Evolutionary conservation across 2,113 vertebrate genomes (phyloP).

Genomic region (Odocoileus hemionus): DNA sequence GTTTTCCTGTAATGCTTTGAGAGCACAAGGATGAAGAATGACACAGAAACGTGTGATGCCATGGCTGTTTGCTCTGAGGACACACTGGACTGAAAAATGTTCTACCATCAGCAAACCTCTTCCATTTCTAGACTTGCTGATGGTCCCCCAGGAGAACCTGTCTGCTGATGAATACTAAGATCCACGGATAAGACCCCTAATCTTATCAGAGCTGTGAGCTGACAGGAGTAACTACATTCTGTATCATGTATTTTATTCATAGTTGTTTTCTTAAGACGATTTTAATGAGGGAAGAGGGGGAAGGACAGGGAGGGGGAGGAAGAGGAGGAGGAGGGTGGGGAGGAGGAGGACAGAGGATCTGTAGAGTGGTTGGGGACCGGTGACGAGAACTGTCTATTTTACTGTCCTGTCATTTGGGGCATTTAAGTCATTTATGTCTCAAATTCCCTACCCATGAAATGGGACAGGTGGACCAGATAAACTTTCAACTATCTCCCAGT

Average conservation of each 20-base stretch:
- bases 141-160: neutral
- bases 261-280: neutral
- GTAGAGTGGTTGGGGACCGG: fast-evolving
- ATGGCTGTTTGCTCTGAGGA: neutral
- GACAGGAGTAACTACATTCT: no score
- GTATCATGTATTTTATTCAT: neutral
- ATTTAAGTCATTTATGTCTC: neutral
- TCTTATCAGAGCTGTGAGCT: neutral
- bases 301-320: neutral
- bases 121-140: neutral
- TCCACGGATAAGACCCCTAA: neutral
- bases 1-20: neutral
- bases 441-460: neutral
- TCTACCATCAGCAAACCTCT: neutral
- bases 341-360: neutral
- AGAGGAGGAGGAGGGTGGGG: neutral
- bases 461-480: neutral
- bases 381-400: neutral
- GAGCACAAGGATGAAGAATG: neutral
- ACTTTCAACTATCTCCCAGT: neutral
- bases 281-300: neutral
- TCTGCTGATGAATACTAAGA: neutral
- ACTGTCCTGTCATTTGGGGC: neutral
- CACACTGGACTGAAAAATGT: neutral
- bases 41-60: neutral